phyloP scores from a whole-genome alignment of 1,140 invertebrate genomes.

The Aethina tumida region DNA sequence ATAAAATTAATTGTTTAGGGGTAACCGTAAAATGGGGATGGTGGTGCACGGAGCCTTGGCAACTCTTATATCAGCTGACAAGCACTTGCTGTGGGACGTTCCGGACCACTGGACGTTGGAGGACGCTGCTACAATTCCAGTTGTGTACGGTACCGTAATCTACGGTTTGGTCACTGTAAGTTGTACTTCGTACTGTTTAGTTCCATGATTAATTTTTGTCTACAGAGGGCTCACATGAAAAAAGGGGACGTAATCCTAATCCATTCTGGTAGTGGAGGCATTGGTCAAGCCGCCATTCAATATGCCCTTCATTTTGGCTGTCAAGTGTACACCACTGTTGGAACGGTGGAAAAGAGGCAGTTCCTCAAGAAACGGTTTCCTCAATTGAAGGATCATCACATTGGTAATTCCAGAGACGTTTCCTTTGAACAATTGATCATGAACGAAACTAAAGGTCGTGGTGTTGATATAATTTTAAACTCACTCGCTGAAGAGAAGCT shows the following conservation, averaged over 20 bases:
- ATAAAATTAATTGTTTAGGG: slow-evolving; percentile 34
- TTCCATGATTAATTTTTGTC: neutral
- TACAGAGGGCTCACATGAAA: slow-evolving; percentile 17
- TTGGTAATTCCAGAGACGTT: slow-evolving; percentile 52
- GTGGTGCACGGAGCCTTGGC: slow-evolving; percentile 44
- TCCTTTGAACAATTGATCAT: slow-evolving; percentile 51
- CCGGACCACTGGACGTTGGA: slow-evolving; percentile 74
- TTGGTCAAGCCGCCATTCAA: slow-evolving; percentile 78
- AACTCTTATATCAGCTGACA: slow-evolving; percentile 49
- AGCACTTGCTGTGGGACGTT: slow-evolving; percentile 60
- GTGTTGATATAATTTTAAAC: slow-evolving; percentile 59
- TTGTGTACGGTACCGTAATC: slow-evolving; percentile 75
- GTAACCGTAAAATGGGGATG: slow-evolving; percentile 64
- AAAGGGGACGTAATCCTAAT: slow-evolving; percentile 39
- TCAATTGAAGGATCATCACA: slow-evolving; percentile 43
- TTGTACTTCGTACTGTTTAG: slow-evolving; percentile 3
- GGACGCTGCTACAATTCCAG: slow-evolving; percentile 81
- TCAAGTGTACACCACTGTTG: slow-evolving; percentile 65
- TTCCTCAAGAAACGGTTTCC: slow-evolving; percentile 65
- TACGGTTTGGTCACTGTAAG: slow-evolving; percentile 56
- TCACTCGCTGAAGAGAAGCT: slow-evolving; percentile 59
- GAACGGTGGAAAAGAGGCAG: slow-evolving; percentile 61
- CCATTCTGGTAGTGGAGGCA: slow-evolving; percentile 81
- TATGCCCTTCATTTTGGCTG: slow-evolving; percentile 63
- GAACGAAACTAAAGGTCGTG: slow-evolving; percentile 45